Percentiles rank a stretch among this genome's conserved stretches.
phyloP scores from a whole-genome alignment of 2,888 invertebrate species.

The Tiliacea citrago region DNA sequence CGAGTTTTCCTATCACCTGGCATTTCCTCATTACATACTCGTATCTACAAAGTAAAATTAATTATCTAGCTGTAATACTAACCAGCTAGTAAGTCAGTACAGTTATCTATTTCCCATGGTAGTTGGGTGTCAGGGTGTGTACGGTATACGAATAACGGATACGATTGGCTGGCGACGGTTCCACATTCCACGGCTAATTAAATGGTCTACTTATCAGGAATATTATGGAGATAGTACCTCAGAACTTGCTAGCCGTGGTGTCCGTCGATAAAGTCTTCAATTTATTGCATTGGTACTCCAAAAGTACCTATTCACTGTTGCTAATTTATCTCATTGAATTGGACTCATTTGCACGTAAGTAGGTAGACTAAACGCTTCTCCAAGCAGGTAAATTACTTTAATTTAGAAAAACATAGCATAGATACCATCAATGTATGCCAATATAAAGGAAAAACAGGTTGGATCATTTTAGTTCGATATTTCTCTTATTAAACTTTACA shows the following conservation, averaged over 20 bases:
- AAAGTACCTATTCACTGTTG: not conserved
- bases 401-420: not conserved
- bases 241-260: not conserved
- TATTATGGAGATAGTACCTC: constrained; percentile 29
- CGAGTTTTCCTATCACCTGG: constrained; percentile 36
- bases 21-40: constrained; percentile 26
- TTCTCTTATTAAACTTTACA: not conserved
- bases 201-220: constrained; percentile 22
- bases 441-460: not conserved
- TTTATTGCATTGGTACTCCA: not conserved
- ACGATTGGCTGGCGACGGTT: constrained; percentile 6
- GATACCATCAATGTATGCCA: not conserved
- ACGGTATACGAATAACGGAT: constrained; percentile 59
- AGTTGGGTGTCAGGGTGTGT: constrained; percentile 41
- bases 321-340: constrained; percentile 3
- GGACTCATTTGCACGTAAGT: not conserved
- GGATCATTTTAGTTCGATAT: not conserved
- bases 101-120: constrained; percentile 63
- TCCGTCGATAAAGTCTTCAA: constrained; percentile 14
- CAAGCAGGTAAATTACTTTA: not conserved
- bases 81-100: constrained; percentile 31
- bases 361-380: not conserved
- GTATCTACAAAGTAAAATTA: constrained; percentile 36
- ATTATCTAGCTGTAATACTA: constrained; percentile 24
- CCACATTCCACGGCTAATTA: constrained; percentile 56